Evolutionary conservation across 2,797 vertebrate genomes (phyloP).

Genomic region (Acanthopagrus latus): DNA sequence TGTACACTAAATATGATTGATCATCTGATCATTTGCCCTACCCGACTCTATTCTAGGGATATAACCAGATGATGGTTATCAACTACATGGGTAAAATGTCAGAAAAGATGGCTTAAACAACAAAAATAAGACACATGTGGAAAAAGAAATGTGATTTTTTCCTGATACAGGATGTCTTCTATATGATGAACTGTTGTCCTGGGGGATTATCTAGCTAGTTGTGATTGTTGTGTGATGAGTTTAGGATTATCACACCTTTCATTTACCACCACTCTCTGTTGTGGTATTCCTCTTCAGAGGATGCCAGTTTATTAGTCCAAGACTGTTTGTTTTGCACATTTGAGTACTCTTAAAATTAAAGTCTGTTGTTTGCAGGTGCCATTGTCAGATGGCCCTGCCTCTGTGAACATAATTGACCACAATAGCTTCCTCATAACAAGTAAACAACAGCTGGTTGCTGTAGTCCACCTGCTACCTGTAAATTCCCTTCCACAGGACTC

Average conservation of each 20-base stretch:
- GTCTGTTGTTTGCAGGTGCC: constrained; percentile 32
- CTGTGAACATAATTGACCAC: constrained; percentile 45
- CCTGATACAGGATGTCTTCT: neutral
- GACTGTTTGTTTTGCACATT: constrained; percentile 34
- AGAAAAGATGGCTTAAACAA: neutral
- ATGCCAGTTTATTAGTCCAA: neutral
- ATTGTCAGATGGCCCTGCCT: constrained; percentile 7
- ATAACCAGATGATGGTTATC: neutral
- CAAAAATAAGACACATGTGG: neutral
- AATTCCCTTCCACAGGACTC: constrained; percentile 52
- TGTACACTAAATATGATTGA: neutral
- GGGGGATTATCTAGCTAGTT: neutral
- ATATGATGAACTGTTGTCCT: neutral
- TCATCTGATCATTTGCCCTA: neutral
- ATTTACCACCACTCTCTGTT: neutral
- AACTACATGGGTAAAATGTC: neutral
- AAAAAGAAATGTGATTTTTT: neutral
- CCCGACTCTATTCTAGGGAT: neutral
- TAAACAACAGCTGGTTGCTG: constrained; percentile 71
- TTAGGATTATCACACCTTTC: neutral
- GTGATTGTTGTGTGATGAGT: neutral
- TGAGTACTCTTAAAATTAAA: constrained; percentile 32
- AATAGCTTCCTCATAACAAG: constrained; percentile 26
- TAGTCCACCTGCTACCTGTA: constrained; percentile 60
- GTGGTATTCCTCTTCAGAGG: constrained; percentile 1